A percentile compares a stretch with the other conserved stretches of the same genome.
Conservation (phyloP, 2,113 vertebrate genomes). For the Hippopotamus amphibius region DNA sequence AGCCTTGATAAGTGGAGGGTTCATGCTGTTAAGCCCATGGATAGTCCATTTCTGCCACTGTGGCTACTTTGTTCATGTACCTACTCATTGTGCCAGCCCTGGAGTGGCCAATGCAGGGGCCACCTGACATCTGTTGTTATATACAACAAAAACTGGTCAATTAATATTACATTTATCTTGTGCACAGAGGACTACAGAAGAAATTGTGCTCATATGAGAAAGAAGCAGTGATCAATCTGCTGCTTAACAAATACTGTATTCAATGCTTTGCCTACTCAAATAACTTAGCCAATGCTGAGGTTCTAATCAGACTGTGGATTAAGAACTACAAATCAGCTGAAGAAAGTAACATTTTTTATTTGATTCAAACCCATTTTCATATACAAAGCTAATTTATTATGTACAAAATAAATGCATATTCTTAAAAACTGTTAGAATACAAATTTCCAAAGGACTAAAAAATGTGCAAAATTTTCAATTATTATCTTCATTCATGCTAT, state of each 20-base stretch:
- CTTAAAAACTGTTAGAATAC: constrained; percentile 92
- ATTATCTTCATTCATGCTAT: constrained; percentile 93
- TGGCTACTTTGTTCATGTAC: neutral
- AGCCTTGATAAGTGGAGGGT: neutral
- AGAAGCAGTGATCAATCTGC: neutral
- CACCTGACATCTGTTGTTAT: neutral
- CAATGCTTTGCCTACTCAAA: constrained; percentile 15
- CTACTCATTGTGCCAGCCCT: neutral
- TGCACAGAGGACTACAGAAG: neutral
- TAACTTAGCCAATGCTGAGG: neutral
- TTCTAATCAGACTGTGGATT: constrained; percentile 24
- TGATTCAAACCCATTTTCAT: constrained; percentile 92
- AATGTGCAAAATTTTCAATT: constrained; percentile 95
- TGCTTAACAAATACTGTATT: constrained; percentile 17
- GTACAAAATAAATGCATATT: constrained; percentile 92
- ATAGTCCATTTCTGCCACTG: neutral
- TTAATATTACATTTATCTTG: constrained; percentile 3
- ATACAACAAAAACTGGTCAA: constrained; percentile 5
- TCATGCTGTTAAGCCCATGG: neutral
- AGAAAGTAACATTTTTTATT: constrained; percentile 84
- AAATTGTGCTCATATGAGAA: constrained; percentile 32
- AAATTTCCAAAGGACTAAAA: constrained; percentile 93
- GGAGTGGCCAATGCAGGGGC: neutral
- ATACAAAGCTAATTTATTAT: constrained; percentile 94
- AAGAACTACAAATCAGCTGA: constrained; percentile 68